These are phyloP conservation scores for Caenorhabditis sp. DNA, from an alignment of 2,888 invertebrate species.

Conservation along the genomic window DNA sequence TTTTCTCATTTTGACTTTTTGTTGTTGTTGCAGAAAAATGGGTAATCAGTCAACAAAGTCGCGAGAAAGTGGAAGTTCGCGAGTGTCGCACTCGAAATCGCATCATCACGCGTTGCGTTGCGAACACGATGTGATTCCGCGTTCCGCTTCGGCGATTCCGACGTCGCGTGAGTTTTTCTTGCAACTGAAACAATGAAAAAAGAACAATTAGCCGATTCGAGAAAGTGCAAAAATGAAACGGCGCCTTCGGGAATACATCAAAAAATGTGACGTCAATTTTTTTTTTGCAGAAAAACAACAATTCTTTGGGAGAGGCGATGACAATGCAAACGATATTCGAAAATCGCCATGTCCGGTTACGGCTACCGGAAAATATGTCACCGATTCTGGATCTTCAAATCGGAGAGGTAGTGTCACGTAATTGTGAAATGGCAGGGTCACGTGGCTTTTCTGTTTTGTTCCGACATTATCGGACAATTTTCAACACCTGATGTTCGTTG, in stretches of 20 bases:
- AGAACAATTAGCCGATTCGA: neutral
- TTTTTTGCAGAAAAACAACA: neutral
- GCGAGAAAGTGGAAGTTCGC: constrained; percentile 18
- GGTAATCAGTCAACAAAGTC: constrained; percentile 40
- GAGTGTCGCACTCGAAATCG: constrained; percentile 35
- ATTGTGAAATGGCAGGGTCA: too few relatives aligned
- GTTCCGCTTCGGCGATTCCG: constrained; percentile 42
- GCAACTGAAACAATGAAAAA: constrained; percentile 1
- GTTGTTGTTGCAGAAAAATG: constrained; percentile 6
- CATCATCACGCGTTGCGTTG: constrained; percentile 24
- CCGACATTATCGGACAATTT: too few relatives aligned
- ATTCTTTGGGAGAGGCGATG: neutral
- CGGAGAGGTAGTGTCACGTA: neutral
- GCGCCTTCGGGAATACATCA: neutral
- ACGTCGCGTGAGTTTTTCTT: constrained; percentile 13
- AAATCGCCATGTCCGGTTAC: constrained; percentile 11
- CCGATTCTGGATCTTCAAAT: neutral
- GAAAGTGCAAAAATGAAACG: neutral
- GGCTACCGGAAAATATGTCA: constrained; percentile 23
- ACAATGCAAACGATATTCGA: neutral
- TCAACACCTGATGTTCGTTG: too few relatives aligned
- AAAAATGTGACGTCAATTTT: too few relatives aligned
- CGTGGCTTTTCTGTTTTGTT: too few relatives aligned
- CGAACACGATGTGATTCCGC: constrained; percentile 35
- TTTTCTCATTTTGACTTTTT: neutral